Evolutionary conservation across 2,888 invertebrate genomes (phyloP).

Genomic region (Dendrolimus pini): DNA sequence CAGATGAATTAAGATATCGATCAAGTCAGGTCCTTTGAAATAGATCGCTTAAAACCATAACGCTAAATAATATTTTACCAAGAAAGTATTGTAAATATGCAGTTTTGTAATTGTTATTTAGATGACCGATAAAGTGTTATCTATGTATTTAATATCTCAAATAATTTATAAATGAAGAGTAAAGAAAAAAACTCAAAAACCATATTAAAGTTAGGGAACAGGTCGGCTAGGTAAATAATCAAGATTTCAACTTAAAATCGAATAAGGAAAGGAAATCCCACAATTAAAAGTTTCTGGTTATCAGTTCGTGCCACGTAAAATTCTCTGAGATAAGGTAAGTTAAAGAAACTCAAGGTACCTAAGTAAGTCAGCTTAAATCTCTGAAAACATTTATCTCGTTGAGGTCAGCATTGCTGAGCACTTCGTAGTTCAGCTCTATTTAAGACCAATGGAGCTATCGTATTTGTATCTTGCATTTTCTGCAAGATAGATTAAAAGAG

Average conservation of each 20-base stretch:
- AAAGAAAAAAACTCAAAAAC: no score
- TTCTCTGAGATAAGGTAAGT: conserved; percentile 5
- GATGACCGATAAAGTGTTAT: no score
- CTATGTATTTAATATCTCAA: no score
- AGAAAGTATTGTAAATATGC: no score
- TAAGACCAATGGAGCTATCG: no score
- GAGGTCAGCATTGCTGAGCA: not conserved
- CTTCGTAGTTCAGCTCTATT: no score
- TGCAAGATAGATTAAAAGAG: no score
- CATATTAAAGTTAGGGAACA: not conserved
- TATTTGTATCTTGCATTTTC: no score
- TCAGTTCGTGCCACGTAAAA: conserved; percentile 14
- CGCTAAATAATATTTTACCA: not conserved
- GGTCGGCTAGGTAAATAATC: not conserved
- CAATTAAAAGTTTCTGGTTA: conserved; percentile 25
- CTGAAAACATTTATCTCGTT: conserved; percentile 1
- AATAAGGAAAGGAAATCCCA: conserved; percentile 20
- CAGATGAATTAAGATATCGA: no score
- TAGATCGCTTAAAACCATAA: conserved; percentile 9
- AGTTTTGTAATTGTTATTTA: no score
- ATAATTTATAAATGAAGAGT: no score
- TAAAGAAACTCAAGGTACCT: conserved; percentile 1
- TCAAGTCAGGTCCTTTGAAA: conserved; percentile 5
- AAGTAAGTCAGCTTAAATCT: conserved; percentile 1
- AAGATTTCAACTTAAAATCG: conserved; percentile 1